Conservation (phyloP, 1,140 invertebrate genomes). For the Colletes latitarsis region DNA sequence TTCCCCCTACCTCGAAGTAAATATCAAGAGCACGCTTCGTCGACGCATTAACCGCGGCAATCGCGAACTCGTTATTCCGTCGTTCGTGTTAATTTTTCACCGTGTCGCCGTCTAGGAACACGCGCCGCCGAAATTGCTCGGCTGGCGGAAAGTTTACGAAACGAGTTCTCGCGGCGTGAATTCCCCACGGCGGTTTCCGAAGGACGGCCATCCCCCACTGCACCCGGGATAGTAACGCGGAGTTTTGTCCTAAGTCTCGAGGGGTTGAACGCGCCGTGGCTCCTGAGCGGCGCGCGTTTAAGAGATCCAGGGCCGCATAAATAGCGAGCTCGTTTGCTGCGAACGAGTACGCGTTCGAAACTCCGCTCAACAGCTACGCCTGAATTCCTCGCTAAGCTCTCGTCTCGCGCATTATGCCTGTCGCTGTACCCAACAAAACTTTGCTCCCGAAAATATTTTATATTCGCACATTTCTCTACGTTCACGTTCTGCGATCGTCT, state of each 20-base stretch:
- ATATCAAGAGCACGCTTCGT: too few relatives aligned
- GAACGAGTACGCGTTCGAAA: neutral
- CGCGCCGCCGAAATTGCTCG: neutral
- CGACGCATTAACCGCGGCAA: too few relatives aligned
- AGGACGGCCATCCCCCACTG: too few relatives aligned
- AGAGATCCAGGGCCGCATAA: constrained; percentile 12
- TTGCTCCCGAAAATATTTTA: too few relatives aligned
- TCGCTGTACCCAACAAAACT: neutral
- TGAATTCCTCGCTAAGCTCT: constrained; percentile 4
- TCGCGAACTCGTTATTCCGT: neutral
- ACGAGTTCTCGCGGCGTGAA: neutral
- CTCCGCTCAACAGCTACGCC: neutral
- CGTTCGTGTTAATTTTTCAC: neutral
- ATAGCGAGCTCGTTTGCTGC: constrained; percentile 18
- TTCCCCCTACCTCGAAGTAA: neutral
- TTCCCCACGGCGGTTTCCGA: neutral
- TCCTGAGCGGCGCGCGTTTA: neutral
- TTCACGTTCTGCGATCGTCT: too few relatives aligned
- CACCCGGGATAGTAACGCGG: neutral
- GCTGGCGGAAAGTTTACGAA: neutral
- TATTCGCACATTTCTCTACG: too few relatives aligned
- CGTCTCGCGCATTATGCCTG: constrained; percentile 11
- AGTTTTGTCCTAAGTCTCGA: neutral
- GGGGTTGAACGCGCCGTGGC: neutral
- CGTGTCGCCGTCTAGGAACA: neutral